A percentile compares a stretch with the other conserved stretches of the same genome.
phyloP scores from a whole-genome alignment of 2,113 vertebrate genomes.

The Mesocricetus auratus region DNA sequence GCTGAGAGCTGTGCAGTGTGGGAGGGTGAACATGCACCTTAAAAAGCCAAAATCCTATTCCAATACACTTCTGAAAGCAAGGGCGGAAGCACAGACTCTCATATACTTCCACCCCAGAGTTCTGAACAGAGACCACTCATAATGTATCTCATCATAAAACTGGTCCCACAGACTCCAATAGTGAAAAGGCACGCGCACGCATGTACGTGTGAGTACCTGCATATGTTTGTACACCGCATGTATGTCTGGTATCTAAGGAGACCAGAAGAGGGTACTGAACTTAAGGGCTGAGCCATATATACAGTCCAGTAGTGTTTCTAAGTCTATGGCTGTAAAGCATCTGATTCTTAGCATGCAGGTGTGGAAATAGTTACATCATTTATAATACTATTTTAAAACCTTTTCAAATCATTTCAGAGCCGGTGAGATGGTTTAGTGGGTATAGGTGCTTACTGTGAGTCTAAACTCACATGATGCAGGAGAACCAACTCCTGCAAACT shows the following conservation, averaged over 20 bases:
- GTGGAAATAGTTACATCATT: not conserved
- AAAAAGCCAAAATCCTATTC: not conserved
- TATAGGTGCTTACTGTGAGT: not conserved
- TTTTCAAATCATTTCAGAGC: not conserved
- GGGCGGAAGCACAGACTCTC: not conserved
- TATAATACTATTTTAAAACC: not conserved
- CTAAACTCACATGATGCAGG: not conserved
- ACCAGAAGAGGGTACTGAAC: not conserved
- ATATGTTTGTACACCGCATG: not conserved
- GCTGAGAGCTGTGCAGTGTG: not conserved
- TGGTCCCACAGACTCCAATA: no score
- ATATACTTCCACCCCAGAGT: not conserved
- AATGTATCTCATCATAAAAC: not conserved
- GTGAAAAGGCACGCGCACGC: no score
- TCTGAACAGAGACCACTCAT: not conserved
- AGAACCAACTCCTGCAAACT: not conserved
- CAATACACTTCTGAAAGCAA: not conserved
- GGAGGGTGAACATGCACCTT: not conserved
- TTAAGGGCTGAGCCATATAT: not conserved
- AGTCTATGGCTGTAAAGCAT: not conserved
- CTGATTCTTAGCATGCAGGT: not conserved
- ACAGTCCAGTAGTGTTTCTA: not conserved
- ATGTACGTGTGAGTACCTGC: no score
- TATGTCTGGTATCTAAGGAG: not conserved
- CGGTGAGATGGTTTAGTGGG: not conserved